Base-by-base conservation (phyloP, 1,140 invertebrate genomes). In the Conopomorpha cramerella region DNA sequence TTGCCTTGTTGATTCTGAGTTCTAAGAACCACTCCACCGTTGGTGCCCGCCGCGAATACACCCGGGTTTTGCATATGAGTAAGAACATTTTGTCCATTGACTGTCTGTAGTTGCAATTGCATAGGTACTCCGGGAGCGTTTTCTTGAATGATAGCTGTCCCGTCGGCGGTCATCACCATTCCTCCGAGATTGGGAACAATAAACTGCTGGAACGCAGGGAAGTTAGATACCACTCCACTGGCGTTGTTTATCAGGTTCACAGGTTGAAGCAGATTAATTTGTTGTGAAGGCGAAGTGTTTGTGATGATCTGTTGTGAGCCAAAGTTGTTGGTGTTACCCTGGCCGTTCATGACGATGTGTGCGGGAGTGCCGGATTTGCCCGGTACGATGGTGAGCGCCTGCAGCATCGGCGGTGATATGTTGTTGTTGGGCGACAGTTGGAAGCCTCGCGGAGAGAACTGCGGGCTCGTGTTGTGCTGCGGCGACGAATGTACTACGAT, bases 191-290 rank as follows among this genome's bases (percentile, higher is more conserved):
- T 88, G 2, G 90, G 90, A 30, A 92, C 85, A 30, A 92, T 86
- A 49, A 92, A 87, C 51, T 92, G 90, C 51, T 92, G 90, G 35
- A 90, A 88, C 0, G 87, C 84, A 0, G 87, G 87, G 52, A 90
- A 87, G 57, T 90, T 90, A 41, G 88, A 86, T 29, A 90, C 85
- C 38, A 90, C 84, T 6, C 85, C 83, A 8, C 83, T 82, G 0
- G 84, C 77, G 2, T 87, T 85, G 50, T 90, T 89, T 15, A 90
- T 79, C 19, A 89, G 64, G 77, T 91, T 92, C 10, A 92, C 87
- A 1, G 90, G 90, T 56, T 92, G 90, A 15, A 83, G 68, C 16
- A 92, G 64, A 64, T 92, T 90, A 16, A 91, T 89, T 51, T 88
- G 86, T 49, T 88, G 86, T 14, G 88, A 79, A 15, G 86, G 83